Evolutionary conservation across 2,888 invertebrate genomes (phyloP), one percentile per base, ranked within the genome.

Genomic region (Melieria omissa): DNA sequence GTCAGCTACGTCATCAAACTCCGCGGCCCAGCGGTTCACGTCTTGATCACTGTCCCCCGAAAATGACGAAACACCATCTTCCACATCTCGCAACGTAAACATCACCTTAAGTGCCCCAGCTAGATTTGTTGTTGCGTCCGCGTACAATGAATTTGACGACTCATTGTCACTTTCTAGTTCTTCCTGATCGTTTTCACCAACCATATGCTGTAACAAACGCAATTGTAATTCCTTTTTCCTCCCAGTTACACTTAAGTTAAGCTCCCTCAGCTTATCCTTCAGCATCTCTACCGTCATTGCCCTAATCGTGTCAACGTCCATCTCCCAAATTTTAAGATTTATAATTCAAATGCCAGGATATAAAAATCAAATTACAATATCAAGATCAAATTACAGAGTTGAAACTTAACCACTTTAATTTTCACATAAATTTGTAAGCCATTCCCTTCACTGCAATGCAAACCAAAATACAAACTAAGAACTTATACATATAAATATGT

Each of bases 1-100:
- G 9, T 10, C 42, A 8, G 75, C 76, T 4, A 66, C 68, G 29
- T 74, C 64, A 41, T 64, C 70, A 58, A 64, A 57, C 47, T 70
- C 70, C 8, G 29, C 29, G 58, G 64, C 14, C 58, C 64, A 64
- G 10, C 58, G 57, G n/a, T 70, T 57, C 4, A 49, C 63, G 63
- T 49, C 63, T 16, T 9, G n/a, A 6, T 16, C 14, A 49, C 47
- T 49, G 41, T 49, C 63, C 6, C 61, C 61, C 2, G 45, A 8
- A 61, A 61, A 61, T 6, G 42, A 29, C 29, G 29, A 29, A 29
- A 29, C 29, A 29, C 29, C 29, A 29, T 29, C 29, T 29, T 29
- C 29, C 29, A 29, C 29, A 29, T 29, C 29, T 29, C 29, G 29
- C 29, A 29, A 29, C 29, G 29, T 29, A 29, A 29, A 29, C 29